phyloP scores from a whole-genome alignment of 2,113 vertebrate species.

The Rissa tridactyla region DNA sequence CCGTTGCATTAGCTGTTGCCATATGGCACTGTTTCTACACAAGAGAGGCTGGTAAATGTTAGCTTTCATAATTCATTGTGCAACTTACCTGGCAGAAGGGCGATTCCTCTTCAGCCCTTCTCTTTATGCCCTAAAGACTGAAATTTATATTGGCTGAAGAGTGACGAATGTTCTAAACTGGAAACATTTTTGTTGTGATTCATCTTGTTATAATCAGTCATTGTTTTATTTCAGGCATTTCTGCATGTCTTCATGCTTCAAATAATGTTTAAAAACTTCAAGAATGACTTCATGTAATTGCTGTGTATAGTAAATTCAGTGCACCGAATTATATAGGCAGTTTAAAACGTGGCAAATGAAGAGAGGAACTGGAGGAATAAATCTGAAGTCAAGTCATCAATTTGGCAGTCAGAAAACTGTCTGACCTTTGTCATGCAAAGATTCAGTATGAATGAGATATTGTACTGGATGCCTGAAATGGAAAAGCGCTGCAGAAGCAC shows the following conservation, averaged over 20 bases:
- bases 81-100: constrained; percentile 44
- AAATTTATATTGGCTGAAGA: constrained; percentile 8
- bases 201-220: constrained; percentile 22
- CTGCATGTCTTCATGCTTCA: constrained; percentile 20
- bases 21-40: constrained; percentile 50
- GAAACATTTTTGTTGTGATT: constrained; percentile 26
- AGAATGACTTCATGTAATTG: constrained; percentile 4
- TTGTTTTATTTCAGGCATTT: constrained; percentile 34
- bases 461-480: not conserved
- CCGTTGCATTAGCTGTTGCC: constrained; percentile 44
- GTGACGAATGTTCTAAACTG: not conserved
- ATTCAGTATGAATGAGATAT: not conserved
- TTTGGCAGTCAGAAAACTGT: not conserved
- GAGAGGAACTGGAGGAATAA: not conserved
- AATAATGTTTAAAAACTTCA: constrained; percentile 28
- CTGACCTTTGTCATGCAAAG: not conserved
- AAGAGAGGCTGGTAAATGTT: constrained; percentile 40
- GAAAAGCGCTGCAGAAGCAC: not conserved
- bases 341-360: not conserved
- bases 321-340: not conserved
- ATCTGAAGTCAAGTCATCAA: not conserved
- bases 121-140: not conserved
- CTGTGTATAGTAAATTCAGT: not conserved
- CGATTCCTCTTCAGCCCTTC: constrained; percentile 14
- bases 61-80: constrained; percentile 37